Evolutionary conservation across 2,113 vertebrate genomes (phyloP), one percentile per base, ranked within the genome.

Genomic region (Prochilodus magdalenae): DNA sequence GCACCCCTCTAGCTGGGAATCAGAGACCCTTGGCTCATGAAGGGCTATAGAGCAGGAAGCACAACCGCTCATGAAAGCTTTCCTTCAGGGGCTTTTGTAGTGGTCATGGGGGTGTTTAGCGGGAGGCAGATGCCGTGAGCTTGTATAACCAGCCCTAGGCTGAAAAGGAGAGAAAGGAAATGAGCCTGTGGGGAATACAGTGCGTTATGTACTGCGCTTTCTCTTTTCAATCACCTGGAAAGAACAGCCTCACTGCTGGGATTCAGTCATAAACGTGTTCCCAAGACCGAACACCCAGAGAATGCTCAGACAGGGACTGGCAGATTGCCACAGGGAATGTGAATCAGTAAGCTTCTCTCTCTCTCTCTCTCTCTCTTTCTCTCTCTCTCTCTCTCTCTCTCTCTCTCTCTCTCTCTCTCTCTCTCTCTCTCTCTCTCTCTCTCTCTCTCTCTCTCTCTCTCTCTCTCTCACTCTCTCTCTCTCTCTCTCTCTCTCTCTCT

Each of bases 31-130:
- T 27, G 67, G 40, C 79, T 81, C 16, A 14, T 84, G 87, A 87
- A 82, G 81, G 75, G 79, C 83, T 86, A 85, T 85, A 84, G 53
- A 73, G 77, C 81, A 86, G 85, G 84, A 88, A 88, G 80, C 29
- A 20, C 71, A 76, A 79, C 67, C 76, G 76, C 59, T 85, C 30
- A 80, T 71, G 86, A 91, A 90, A 86, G 90, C 85, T 90, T 88
- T 90, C 85, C 81, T 70, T 11, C 22, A 78, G 70, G 83, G 83
- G 3, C 29, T 49, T 33, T 73, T 59, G 51, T 27, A 60, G 26
- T 27, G 85, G 63, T 12, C 62, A 71, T 71, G 75, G 57, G 65
- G 72, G 79, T 82, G 77, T 73, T 86, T 60, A 67, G 65, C 83
- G 55, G 63, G 77, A 79, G 79, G 76, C 79, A 65, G 73, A 65